Conservation (phyloP, 1,140 invertebrate genomes). For the Formica exsecta region DNA sequence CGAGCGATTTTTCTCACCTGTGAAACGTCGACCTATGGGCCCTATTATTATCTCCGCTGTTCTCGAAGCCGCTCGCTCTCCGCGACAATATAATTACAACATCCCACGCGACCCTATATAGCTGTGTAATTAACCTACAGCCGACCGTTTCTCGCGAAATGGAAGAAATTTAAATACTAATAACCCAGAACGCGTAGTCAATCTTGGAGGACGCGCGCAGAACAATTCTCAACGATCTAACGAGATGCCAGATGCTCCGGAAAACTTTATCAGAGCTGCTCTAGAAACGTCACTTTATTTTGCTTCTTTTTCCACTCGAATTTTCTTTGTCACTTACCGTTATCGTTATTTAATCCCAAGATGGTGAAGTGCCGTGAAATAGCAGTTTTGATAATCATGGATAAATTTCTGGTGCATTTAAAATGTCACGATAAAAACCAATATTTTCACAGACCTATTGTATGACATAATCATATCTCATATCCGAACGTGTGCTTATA, state of each 20-base stretch:
- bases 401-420: background rate
- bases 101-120: conserved; percentile 13
- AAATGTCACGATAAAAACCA: background rate
- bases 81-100: conserved; percentile 71
- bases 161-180: conserved; percentile 78
- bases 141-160: conserved; percentile 66
- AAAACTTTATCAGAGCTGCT: conserved; percentile 68
- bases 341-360: background rate
- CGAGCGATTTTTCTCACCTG: conserved; percentile 8
- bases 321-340: background rate
- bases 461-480: conserved; percentile 18
- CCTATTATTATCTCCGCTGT: conserved; percentile 38
- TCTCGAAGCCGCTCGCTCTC: conserved; percentile 40
- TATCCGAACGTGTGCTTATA: background rate
- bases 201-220: conserved; percentile 56
- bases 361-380: background rate
- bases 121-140: conserved; percentile 73
- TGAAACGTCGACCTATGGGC: background rate
- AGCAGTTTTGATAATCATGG: background rate
- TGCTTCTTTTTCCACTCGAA: background rate
- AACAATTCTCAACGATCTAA: conserved; percentile 67
- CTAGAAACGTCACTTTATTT: conserved; percentile 38
- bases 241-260: conserved; percentile 69
- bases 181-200: conserved; percentile 53
- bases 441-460: background rate